Base-by-base conservation (phyloP, 2,113 vertebrate genomes). In the Sander vitreus region DNA sequence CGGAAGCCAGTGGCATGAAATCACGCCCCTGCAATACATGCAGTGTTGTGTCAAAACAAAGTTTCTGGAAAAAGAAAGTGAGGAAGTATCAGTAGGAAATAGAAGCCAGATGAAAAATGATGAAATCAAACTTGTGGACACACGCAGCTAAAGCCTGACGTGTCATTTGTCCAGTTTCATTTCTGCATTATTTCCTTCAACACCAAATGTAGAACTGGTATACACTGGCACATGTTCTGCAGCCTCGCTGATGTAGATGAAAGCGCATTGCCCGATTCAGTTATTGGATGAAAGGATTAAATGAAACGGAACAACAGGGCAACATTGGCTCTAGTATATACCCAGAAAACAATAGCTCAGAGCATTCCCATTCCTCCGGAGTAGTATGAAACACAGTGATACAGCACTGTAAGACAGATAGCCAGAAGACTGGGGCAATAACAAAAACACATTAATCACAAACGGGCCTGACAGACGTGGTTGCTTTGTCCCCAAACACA, bases 221-320 rank as follows among this genome's bases (percentile, higher is more conserved):
- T 14, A 23, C 14, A 14, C 33, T 8, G 39, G 21, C 58, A 33
- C 25, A 15, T 18, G 65, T 73, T 62, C 64, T 55, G 81, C 63
- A 39, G 73, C 39, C 36, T 5, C 2, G 21, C 66, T 16, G 30
- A 73, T 73, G 66, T 55, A 79, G 60, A 75, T 72, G 55, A 70
- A 27, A 55, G 27, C 27, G 48, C 47, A 36, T 1, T 30, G 47
- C 45, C 69, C 15, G 5, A 62, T 76, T 72, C 43, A 47, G 51
- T 67, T 78, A 69, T 27, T 62, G 76, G 47, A 72, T 70, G 48
- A 73, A 78, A 76, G 78, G 71, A 85, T 73, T 64, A 70, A 85
- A 83, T 73, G 30, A 77, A 84, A 84, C 1, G 8, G 80, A 85
- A 80, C 14, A 74, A 82, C 10, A 30, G 43, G 73, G 67, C 68